Conservation (phyloP, 2,797 vertebrate genomes). For the Danio tinwini region DNA sequence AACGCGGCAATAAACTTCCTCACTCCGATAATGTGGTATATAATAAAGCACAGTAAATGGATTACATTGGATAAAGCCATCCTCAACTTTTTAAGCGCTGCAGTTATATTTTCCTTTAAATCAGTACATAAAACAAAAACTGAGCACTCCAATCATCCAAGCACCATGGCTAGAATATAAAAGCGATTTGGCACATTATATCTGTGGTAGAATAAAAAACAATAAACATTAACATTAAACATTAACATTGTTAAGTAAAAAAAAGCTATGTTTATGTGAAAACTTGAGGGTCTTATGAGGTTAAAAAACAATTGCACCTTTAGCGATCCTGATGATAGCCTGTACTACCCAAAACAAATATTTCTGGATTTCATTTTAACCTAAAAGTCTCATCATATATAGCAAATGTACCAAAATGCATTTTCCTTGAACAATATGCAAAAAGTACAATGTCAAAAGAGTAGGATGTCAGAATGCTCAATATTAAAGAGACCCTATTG, state of each 20-base stretch:
- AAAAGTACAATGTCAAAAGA: neutral
- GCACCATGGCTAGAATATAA: conserved; percentile 41
- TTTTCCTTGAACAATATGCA: neutral
- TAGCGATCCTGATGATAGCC: conserved; percentile 41
- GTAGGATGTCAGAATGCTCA: neutral
- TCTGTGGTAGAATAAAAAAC: conserved; percentile 37
- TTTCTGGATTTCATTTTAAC: conserved; percentile 8
- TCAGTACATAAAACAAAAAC: conserved; percentile 48
- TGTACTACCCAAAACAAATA: conserved; percentile 19
- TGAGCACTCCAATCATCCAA: conserved; percentile 45
- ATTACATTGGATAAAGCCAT: conserved; percentile 17
- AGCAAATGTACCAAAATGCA: neutral
- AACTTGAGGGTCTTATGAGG: conserved; percentile 52
- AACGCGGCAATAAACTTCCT: conserved; percentile 43
- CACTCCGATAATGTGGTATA: conserved; percentile 21
- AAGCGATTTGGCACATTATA: conserved; percentile 38
- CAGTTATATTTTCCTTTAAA: neutral
- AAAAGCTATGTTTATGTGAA: conserved; percentile 34
- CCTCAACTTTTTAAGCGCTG: conserved; percentile 12
- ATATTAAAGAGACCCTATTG: neutral
- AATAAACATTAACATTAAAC: too few relatives aligned
- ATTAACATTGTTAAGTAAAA: neutral
- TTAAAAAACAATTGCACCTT: conserved; percentile 53
- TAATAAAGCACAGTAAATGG: conserved; percentile 22
- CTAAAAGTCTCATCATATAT: conserved; percentile 1